Base-by-base conservation (phyloP, 2,888 invertebrate genomes). In the Agelastica alni region DNA sequence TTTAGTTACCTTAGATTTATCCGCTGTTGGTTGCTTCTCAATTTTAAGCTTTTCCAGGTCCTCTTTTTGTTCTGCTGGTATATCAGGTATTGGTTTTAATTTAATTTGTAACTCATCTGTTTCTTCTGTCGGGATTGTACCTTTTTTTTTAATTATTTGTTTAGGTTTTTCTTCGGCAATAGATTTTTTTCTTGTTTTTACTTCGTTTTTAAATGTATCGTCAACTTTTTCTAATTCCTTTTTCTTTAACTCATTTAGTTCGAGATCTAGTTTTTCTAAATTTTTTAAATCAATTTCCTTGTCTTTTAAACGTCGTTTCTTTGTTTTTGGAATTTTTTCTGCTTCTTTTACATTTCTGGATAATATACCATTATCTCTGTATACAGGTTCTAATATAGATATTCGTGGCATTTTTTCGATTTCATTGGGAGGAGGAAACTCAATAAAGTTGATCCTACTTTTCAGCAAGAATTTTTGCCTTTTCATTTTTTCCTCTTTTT, bases 381-480 rank as follows among this genome's bases (percentile, higher is more conserved):
- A 64, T 28, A 71, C 69, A 3, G 75, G 73, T 65, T 74, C 65
- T 59, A 76, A 63, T 56, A 76, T 60, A 20, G 75, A 73, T 28
- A 77, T 70, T 17, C 68, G 57, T 3, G 77, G 72, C 43, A 66
- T 59, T 44, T 71, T 66, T 61, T 76, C 73, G 32, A 63, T 31
- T 68, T 76, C 75, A 16, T 57, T 60, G 39, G 57, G 14, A 13
- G 77, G 75, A 28, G 78, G 77, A 59, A 79, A 79, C 44, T 78
- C 77, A 1, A 79, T 73, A 63, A 80, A 81, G 32, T 77, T 80
- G n/a, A 90, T 86, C 61, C 86, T 81, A 71, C 89, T 89, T 68
- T 87, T 88, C 0, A 91, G 75, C 68, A 86, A 80, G 45, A 87
- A 79, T 72, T 86, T 87, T 0, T 87, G 88, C 49, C 89, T 74